Evolutionary conservation across 2,113 vertebrate genomes (phyloP).

Genomic region (Naja naja): DNA sequence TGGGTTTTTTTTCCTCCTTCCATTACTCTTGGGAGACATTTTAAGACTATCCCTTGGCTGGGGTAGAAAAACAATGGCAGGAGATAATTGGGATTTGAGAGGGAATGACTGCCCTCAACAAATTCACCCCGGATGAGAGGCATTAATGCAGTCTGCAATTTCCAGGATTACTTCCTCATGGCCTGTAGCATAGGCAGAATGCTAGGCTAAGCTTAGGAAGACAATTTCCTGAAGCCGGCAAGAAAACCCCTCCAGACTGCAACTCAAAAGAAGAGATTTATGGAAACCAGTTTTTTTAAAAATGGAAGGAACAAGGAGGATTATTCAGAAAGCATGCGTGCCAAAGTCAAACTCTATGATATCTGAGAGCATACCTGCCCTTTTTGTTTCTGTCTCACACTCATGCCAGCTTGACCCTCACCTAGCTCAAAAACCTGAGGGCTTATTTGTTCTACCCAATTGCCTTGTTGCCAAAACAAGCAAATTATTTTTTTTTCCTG

Average conservation of each 20-base stretch:
- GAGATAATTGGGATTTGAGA: neutral
- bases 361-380: neutral
- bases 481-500: neutral
- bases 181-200: neutral
- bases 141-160: neutral
- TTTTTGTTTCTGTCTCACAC: neutral
- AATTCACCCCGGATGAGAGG: neutral
- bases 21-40: neutral
- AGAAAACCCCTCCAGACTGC: neutral
- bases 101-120: neutral
- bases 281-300: neutral
- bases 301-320: neutral
- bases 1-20: neutral
- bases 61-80: neutral
- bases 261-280: neutral
- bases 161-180: neutral
- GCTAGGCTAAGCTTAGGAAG: neutral
- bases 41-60: neutral
- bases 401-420: neutral
- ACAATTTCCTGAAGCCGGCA: neutral
- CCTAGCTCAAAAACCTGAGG: neutral
- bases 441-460: neutral
- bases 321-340: neutral
- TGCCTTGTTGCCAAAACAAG: neutral
- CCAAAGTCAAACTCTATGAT: neutral